Conservation (phyloP, 2,888 invertebrate genomes). For the Leptopterna dolabrata region DNA sequence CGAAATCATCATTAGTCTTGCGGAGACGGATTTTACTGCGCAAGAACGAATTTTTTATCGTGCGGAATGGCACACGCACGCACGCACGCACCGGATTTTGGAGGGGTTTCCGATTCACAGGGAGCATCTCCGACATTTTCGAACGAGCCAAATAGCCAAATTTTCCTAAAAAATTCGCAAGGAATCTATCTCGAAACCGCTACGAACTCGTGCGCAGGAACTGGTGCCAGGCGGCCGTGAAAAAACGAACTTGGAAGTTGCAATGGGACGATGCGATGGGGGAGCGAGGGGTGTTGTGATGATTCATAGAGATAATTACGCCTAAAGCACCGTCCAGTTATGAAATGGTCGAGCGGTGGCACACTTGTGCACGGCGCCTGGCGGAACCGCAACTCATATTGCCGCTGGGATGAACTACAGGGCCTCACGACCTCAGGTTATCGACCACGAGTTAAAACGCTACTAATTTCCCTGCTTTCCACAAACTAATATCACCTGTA, state of each 20-base stretch:
- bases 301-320: not conserved
- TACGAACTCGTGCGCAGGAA: not conserved
- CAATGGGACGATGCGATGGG: not conserved
- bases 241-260: not conserved
- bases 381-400: constrained; percentile 9
- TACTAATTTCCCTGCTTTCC: too few species aligned
- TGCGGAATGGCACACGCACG: too few species aligned
- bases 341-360: constrained; percentile 44
- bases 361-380: constrained; percentile 27
- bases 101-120: too few species aligned
- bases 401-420: not conserved
- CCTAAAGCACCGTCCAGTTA: constrained; percentile 6
- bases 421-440: not conserved
- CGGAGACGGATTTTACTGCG: too few species aligned
- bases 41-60: too few species aligned
- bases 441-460: too few species aligned
- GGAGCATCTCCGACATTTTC: too few species aligned
- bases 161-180: too few species aligned
- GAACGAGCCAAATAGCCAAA: not conserved
- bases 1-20: too few species aligned
- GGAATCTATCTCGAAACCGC: too few species aligned
- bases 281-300: not conserved
- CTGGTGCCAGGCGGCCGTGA: not conserved
- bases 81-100: too few species aligned
- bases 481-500: too few species aligned